Evolutionary conservation across 2,797 vertebrate species (phyloP), one percentile per base, ranked within the genome.

Genomic region (Morelia viridis): DNA sequence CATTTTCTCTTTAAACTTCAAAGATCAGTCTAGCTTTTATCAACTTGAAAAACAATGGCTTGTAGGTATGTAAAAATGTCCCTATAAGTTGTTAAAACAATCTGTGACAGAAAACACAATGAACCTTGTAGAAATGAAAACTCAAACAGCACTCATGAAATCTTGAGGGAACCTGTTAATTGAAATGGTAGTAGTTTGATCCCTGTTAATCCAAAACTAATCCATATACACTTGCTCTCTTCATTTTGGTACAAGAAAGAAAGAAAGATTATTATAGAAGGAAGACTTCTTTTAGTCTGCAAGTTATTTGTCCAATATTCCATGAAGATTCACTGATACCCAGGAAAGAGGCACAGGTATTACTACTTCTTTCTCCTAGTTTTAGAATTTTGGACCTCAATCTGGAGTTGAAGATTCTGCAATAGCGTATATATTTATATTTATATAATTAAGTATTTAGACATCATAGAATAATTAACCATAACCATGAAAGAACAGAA

Each of bases 161-260:
- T 86, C 92, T 92, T 92, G 91, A 90, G 94, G 89, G 88, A 92
- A 86, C 57, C 11, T 71, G 41, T 76, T 61, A 35, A 50, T 17
- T 60, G 53, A 83, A 71, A 57, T 1, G 35, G 8, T 24, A 60
- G 56, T 26, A 58, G 22, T 50, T 71, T n/a, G 41, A 60, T 85
- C 62, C 22, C 35, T 60, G 17, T 89, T 85, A 91, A 93, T 91
- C 87, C 76, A 61, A 28, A 71, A 84, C 85, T 91, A 68, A 68
- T 89, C 91, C 89, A 46, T 89, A 85, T 88, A 60, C 76, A 58
- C 94, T 95, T 96, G 90, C 86, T 94, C 9, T 93, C 88, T 92
- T 89, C 11, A 91, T 26, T 89, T 57, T 90, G 91, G 93, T 56
- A 87, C 90, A 64, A 89, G 50, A 84, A 83, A 83, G 26, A 88